Conservation (phyloP, 2,888 invertebrate species). For the Crepidodera aurea region DNA sequence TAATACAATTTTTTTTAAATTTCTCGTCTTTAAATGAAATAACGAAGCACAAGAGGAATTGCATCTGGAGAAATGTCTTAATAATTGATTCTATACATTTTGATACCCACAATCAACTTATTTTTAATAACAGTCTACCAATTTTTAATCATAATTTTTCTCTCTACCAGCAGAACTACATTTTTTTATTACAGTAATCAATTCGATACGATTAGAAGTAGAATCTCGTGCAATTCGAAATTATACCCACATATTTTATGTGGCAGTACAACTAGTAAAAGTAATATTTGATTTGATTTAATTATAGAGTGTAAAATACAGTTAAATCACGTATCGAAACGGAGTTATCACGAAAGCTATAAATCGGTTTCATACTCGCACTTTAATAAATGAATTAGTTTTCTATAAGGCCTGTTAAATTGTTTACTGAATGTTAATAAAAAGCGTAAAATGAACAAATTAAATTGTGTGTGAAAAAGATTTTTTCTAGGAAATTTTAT, state of each 20-base stretch:
- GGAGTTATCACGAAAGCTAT: background rate
- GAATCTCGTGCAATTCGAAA: background rate
- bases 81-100: background rate
- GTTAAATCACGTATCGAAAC: background rate
- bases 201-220: background rate
- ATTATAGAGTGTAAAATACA: background rate
- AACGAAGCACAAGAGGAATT: background rate
- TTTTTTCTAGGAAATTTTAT: too few relatives aligned
- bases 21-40: too few relatives aligned
- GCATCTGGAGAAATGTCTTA: background rate
- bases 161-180: background rate
- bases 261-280: background rate
- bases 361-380: background rate
- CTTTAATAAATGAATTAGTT: background rate
- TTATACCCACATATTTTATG: background rate
- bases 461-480: too few relatives aligned
- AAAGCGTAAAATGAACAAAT: too few relatives aligned
- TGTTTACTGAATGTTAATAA: too few relatives aligned
- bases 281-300: background rate
- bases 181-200: background rate
- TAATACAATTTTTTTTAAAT: too few relatives aligned
- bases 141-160: background rate
- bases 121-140: background rate
- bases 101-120: background rate
- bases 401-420: background rate